phyloP scores from a whole-genome alignment of 2,797 vertebrate genomes.

The Hydrophis major region DNA sequence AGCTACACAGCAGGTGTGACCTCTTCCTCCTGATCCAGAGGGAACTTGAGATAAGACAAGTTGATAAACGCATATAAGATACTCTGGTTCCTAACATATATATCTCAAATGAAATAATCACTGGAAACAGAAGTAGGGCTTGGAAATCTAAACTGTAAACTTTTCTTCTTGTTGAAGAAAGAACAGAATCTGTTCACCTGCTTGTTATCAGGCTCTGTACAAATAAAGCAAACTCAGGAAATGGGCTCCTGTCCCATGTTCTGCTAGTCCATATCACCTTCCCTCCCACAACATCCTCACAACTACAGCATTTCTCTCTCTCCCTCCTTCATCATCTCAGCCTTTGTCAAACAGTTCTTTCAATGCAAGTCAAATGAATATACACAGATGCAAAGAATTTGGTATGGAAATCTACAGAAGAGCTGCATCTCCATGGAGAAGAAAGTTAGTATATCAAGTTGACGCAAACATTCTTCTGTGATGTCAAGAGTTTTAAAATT shows the following conservation, averaged over 20 bases:
- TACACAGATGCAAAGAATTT: not conserved
- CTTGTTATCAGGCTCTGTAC: not conserved
- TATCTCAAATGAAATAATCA: not conserved
- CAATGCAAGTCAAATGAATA: not conserved
- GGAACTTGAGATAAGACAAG: not conserved
- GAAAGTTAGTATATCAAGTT: slow-evolving; percentile 43
- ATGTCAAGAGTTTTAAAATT: slow-evolving; percentile 34
- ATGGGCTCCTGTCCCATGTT: not conserved
- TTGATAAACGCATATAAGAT: not conserved
- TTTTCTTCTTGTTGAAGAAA: not conserved
- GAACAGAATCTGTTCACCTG: not conserved
- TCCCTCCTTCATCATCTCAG: not conserved
- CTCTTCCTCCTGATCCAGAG: not conserved
- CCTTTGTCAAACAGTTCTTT: not conserved
- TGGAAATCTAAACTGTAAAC: not conserved
- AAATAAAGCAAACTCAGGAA: not conserved
- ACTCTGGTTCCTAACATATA: not conserved
- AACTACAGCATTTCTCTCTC: not conserved
- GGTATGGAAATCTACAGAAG: not conserved
- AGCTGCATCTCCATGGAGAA: slow-evolving; percentile 32
- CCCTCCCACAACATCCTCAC: not conserved
- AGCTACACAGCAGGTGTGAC: not conserved
- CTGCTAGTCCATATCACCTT: not conserved
- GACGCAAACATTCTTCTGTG: slow-evolving; percentile 38
- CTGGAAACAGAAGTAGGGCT: slow-evolving; percentile 7